A percentile compares a stretch with the other conserved stretches of the same genome.
phyloP scores from a whole-genome alignment of 2,797 vertebrate genomes.

The Gorsachius magnificus region DNA sequence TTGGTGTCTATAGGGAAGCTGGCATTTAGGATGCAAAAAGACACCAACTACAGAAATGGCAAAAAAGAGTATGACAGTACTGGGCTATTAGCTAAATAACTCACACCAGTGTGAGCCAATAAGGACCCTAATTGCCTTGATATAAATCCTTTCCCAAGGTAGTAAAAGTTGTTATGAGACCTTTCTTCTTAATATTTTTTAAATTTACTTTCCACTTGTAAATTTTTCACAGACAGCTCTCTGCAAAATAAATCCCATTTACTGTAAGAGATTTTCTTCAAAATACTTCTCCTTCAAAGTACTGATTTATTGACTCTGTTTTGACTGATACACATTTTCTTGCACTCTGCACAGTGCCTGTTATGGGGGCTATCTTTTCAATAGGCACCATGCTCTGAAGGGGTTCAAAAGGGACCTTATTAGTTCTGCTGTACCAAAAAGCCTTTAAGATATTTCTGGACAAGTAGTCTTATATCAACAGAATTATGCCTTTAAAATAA shows the following conservation, averaged over 20 bases:
- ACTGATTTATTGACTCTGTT: conserved; percentile 28
- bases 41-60: background rate
- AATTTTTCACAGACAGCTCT: background rate
- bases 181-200: background rate
- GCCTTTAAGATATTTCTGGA: background rate
- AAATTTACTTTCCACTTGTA: background rate
- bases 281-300: background rate
- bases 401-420: background rate
- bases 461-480: background rate
- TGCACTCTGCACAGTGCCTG: background rate
- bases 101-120: background rate
- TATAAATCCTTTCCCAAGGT: background rate
- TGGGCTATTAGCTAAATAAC: background rate
- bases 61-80: background rate
- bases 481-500: conserved; percentile 8
- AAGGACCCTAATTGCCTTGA: background rate
- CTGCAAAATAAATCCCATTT: conserved; percentile 32
- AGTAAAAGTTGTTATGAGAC: background rate
- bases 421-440: background rate
- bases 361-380: background rate
- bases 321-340: background rate
- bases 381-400: background rate
- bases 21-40: background rate
- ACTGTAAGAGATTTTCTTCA: background rate
- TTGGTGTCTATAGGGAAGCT: background rate